Evolutionary conservation across 2,113 vertebrate species (phyloP).

Genomic region (Ictalurus furcatus): DNA sequence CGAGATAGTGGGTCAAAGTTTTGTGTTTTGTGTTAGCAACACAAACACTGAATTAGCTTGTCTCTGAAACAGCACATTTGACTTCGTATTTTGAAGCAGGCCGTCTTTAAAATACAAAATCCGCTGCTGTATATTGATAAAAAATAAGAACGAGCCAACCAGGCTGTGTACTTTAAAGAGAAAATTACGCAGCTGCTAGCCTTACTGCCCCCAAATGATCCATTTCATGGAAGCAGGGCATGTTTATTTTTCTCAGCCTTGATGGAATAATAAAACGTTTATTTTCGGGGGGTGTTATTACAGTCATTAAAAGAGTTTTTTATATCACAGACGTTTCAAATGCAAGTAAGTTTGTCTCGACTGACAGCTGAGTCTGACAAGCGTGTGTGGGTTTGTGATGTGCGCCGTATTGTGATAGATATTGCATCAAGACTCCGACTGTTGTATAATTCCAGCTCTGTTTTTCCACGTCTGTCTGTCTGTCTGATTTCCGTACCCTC

Average conservation of each 20-base stretch:
- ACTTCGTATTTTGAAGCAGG: background rate
- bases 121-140: background rate
- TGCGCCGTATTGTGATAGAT: background rate
- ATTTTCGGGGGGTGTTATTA: conserved; percentile 20
- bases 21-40: background rate
- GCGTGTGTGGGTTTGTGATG: conserved; percentile 28
- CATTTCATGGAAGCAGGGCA: background rate
- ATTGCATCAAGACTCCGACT: background rate
- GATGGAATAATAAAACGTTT: conserved; percentile 36
- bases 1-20: background rate
- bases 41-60: background rate
- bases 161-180: background rate
- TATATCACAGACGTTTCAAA: background rate
- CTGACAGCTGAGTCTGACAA: background rate
- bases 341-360: background rate
- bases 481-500: background rate
- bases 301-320: conserved; percentile 21
- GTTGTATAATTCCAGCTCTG: background rate
- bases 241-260: conserved; percentile 10
- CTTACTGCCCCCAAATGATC: conserved; percentile 5
- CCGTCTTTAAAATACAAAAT: background rate
- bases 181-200: background rate
- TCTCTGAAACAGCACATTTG: background rate
- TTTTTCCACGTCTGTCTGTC: background rate
- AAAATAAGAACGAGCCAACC: background rate